phyloP scores from a whole-genome alignment of 1,140 invertebrate species.

The Coelopa frigida region DNA sequence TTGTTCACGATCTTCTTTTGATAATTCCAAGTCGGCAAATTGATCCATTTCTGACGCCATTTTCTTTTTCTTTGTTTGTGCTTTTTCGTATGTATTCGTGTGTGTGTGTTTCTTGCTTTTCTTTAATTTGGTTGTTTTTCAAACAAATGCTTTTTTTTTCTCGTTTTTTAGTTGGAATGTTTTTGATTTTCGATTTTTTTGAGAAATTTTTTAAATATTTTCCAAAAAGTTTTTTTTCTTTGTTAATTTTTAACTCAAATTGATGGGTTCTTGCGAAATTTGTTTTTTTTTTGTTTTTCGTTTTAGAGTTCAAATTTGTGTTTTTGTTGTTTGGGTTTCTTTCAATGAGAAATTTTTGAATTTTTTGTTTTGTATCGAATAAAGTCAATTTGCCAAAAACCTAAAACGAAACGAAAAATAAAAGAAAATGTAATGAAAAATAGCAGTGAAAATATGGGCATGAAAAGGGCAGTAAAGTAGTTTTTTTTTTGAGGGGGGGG shows the following conservation, averaged over 20 bases:
- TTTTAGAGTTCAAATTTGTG: not conserved
- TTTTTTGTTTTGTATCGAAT: conserved; percentile 11
- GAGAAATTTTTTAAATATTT: conserved; percentile 1
- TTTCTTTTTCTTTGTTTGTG: conserved; percentile 16
- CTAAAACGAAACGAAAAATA: conserved; percentile 15
- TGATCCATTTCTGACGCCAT: conserved; percentile 46
- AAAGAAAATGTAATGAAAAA: conserved; percentile 8
- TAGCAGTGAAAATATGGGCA: conserved; percentile 3
- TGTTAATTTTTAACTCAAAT: no score
- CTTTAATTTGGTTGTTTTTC: not conserved
- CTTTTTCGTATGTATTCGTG: conserved; percentile 1
- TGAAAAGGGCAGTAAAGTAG: not conserved
- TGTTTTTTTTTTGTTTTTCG: conserved; percentile 5
- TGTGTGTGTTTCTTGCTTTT: conserved; percentile 4
- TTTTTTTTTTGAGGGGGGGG: not conserved
- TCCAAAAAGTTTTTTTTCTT: conserved; percentile 3
- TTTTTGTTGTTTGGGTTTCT: not conserved
- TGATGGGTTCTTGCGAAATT: no score
- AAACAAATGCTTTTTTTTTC: not conserved
- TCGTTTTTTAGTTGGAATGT: not conserved
- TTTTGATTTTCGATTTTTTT: conserved; percentile 3
- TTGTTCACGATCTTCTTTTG: conserved; percentile 45
- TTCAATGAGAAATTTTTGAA: not conserved
- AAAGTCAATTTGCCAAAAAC: conserved; percentile 18
- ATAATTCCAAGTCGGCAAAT: conserved; percentile 45